Evolutionary conservation across 2,797 vertebrate genomes (phyloP).

Genomic region (Chaetodon trifasciatus): DNA sequence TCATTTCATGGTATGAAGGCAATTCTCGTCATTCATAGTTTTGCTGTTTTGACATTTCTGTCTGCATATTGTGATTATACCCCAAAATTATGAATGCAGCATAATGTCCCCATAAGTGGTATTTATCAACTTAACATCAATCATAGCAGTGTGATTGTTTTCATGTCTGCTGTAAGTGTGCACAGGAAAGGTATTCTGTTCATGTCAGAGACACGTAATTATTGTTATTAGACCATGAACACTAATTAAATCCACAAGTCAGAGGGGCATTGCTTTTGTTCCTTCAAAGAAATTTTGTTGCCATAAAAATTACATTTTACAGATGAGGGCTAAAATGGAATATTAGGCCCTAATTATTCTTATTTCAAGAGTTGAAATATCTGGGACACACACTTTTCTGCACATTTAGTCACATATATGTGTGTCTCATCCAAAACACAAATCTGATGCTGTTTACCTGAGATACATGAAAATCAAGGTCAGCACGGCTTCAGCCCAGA

Average conservation of each 20-base stretch:
- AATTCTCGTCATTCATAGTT: background rate
- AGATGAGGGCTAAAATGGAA: background rate
- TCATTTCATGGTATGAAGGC: background rate
- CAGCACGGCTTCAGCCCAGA: background rate
- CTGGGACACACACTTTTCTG: background rate
- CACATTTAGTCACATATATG: background rate
- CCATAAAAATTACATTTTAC: background rate
- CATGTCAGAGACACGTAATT: constrained; percentile 14
- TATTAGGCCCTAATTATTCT: background rate
- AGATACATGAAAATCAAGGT: background rate
- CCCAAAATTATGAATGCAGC: constrained; percentile 6
- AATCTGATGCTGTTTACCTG: background rate
- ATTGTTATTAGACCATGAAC: constrained; percentile 19
- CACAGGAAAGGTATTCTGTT: constrained; percentile 16
- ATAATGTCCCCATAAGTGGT: constrained; percentile 19
- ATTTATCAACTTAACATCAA: constrained; percentile 44
- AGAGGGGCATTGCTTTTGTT: background rate
- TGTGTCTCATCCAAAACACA: background rate
- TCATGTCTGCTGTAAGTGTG: constrained; percentile 9
- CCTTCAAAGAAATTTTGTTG: background rate
- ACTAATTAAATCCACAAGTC: constrained; percentile 13
- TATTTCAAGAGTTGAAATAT: background rate
- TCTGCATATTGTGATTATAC: constrained; percentile 32
- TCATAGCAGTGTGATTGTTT: constrained; percentile 19
- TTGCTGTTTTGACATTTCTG: background rate